A percentile compares a stretch with the other conserved stretches of the same genome.
Conservation (phyloP, 2,113 vertebrate genomes). For the Apteryx mantelli region DNA sequence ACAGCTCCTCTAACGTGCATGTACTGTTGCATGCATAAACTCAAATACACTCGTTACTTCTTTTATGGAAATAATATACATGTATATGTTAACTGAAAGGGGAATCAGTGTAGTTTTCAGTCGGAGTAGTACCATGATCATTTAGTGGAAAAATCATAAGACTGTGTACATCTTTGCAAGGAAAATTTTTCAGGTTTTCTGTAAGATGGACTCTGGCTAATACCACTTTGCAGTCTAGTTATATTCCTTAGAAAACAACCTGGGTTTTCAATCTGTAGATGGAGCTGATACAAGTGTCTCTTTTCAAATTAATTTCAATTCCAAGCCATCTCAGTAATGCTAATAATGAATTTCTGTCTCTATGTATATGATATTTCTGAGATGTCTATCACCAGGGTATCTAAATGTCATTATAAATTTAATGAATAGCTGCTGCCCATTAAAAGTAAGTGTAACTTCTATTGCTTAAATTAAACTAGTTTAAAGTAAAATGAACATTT, state of each 20-base stretch:
- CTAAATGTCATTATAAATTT: constrained; percentile 70
- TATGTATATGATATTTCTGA: constrained; percentile 61
- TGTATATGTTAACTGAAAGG: neutral
- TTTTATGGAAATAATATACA: neutral
- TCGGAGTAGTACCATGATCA: neutral
- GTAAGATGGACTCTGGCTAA: neutral
- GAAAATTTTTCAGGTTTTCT: neutral
- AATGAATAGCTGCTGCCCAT: constrained; percentile 69
- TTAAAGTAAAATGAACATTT: constrained; percentile 70
- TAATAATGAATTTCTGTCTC: constrained; percentile 63
- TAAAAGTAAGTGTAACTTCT: constrained; percentile 66
- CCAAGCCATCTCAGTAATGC: neutral
- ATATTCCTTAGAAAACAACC: neutral
- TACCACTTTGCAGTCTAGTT: neutral
- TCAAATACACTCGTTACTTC: neutral
- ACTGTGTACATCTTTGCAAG: neutral
- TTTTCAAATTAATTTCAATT: constrained; percentile 45
- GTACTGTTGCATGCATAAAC: neutral
- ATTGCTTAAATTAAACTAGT: constrained; percentile 73
- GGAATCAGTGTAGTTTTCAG: neutral
- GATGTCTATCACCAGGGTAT: constrained; percentile 54
- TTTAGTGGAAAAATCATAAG: neutral
- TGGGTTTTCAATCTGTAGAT: neutral
- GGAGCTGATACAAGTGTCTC: constrained; percentile 21
- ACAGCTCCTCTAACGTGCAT: neutral